A percentile compares a stretch with the other conserved stretches of the same genome.
Conservation (phyloP, 2,797 vertebrate species). For the Alcedo quadribrachys region DNA sequence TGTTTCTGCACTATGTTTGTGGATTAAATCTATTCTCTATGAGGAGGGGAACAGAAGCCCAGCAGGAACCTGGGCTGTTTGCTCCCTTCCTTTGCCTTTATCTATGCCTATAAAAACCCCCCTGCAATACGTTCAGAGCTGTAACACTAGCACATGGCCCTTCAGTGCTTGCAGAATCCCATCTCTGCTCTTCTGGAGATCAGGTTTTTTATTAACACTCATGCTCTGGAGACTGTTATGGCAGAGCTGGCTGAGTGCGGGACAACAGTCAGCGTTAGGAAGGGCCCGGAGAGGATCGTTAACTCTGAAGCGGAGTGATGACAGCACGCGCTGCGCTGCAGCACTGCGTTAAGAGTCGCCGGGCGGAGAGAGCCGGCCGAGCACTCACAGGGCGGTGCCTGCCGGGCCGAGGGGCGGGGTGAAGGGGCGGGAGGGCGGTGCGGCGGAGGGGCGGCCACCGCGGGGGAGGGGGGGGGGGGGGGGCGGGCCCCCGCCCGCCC, state of each 20-base stretch:
- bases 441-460: too few relatives aligned
- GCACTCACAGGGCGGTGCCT: slow-evolving; percentile 16
- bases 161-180: not conserved
- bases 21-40: not conserved
- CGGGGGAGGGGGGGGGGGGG: not conserved
- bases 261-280: not conserved
- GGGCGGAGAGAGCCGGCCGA: too few relatives aligned
- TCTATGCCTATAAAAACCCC: not conserved
- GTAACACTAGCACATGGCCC: not conserved
- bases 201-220: not conserved
- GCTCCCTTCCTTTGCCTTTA: not conserved
- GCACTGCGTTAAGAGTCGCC: too few relatives aligned
- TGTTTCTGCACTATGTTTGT: rapidly evolving
- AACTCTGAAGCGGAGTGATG: not conserved
- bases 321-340: not conserved
- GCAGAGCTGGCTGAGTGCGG: not conserved
- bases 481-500: too few relatives aligned
- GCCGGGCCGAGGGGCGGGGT: not conserved
- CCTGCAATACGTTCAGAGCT: rapidly evolving
- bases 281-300: not conserved
- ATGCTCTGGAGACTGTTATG: rapidly evolving
- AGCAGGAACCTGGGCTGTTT: not conserved
- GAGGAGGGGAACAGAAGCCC: not conserved
- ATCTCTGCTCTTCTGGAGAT: not conserved
- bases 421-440: not conserved